These are phyloP conservation scores for Eleutherodactylus coqui DNA, from an alignment of 2,797 vertebrate species.

Conservation along the genomic window DNA sequence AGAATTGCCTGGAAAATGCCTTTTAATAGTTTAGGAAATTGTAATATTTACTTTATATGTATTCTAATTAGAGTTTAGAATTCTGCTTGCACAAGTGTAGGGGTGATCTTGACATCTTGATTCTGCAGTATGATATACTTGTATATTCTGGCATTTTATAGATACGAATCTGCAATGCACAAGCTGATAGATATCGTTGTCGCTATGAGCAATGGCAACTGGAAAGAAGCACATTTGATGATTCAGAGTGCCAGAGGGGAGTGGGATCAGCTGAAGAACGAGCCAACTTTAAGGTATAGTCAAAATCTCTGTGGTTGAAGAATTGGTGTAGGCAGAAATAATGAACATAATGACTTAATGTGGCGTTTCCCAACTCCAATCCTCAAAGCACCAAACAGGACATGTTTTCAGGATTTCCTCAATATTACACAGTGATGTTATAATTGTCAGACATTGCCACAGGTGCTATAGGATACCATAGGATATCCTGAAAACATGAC, in stretches of 20 bases:
- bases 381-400: too few relatives aligned
- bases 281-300: slow-evolving; percentile 82
- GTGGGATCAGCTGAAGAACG: slow-evolving; percentile 80
- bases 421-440: too few relatives aligned
- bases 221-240: slow-evolving; percentile 84
- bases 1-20: too few relatives aligned
- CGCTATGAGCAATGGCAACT: slow-evolving; percentile 84
- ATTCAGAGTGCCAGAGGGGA: slow-evolving; percentile 77
- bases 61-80: too few relatives aligned
- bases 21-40: too few relatives aligned
- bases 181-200: slow-evolving; percentile 82
- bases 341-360: neutral
- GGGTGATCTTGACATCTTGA: neutral
- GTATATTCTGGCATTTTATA: slow-evolving; percentile 53
- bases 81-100: neutral
- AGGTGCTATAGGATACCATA: too few relatives aligned
- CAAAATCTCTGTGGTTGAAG: neutral
- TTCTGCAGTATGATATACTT: neutral
- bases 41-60: too few relatives aligned
- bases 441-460: too few relatives aligned
- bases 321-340: neutral
- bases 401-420: too few relatives aligned
- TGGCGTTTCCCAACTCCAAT: too few relatives aligned
- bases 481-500: too few relatives aligned
- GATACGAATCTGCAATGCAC: slow-evolving; percentile 85